phyloP scores from a whole-genome alignment of 2,888 invertebrate species.

The Drosophila dives region DNA sequence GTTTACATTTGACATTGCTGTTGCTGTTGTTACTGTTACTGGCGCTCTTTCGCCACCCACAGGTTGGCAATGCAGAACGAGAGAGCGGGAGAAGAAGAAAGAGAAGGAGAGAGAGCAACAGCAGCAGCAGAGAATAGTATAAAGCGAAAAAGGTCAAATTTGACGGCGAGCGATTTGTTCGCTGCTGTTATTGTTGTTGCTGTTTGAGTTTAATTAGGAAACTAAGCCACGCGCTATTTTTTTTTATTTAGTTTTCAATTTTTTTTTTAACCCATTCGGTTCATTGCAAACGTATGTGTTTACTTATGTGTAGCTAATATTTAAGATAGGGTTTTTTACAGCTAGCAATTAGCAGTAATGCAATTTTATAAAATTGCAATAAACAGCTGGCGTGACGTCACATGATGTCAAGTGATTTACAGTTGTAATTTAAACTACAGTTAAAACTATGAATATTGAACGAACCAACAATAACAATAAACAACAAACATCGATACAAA shows the following conservation, averaged over 20 bases:
- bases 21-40: constrained; percentile 32
- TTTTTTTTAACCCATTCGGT: constrained; percentile 45
- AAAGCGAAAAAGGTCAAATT: constrained; percentile 74
- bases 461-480: constrained; percentile 2
- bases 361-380: constrained; percentile 1
- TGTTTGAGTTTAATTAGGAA: constrained; percentile 66
- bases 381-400: constrained; percentile 44
- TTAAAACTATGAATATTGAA: constrained; percentile 18
- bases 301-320: constrained; percentile 4
- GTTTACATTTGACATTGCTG: constrained; percentile 68
- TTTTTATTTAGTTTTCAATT: neutral
- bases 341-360: constrained; percentile 22
- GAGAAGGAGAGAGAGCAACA: constrained; percentile 9
- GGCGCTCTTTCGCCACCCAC: constrained; percentile 44
- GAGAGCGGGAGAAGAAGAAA: constrained; percentile 14
- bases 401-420: constrained; percentile 29
- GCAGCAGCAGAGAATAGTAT: constrained; percentile 26
- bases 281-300: constrained; percentile 28
- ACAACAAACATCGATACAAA: constrained; percentile 44
- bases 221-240: constrained; percentile 51
- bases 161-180: constrained; percentile 59
- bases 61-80: constrained; percentile 30
- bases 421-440: constrained; percentile 42
- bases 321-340: constrained; percentile 13
- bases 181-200: constrained; percentile 2